phyloP scores from a whole-genome alignment of 2,888 invertebrate genomes.

The Leuctra nigra region DNA sequence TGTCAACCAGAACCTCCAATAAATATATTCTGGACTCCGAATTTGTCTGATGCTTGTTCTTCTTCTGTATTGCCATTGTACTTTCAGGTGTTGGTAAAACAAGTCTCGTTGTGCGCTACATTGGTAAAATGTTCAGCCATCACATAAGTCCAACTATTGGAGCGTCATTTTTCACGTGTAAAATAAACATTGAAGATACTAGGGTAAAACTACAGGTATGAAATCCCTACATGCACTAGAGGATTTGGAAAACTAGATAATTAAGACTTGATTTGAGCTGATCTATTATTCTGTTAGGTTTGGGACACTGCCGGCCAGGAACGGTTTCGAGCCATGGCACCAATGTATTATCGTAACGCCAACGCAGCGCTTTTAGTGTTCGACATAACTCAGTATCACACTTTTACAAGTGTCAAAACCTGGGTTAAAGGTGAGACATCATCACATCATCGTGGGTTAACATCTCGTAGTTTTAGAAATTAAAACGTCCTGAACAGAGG shows the following conservation, averaged over 20 bases:
- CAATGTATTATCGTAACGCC: constrained; percentile 90
- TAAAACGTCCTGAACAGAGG: no score
- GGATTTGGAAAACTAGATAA: neutral
- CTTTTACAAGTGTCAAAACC: constrained; percentile 72
- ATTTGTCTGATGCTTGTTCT: constrained; percentile 17
- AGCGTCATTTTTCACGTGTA: constrained; percentile 84
- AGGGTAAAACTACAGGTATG: constrained; percentile 70
- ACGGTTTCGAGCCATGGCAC: constrained; percentile 84
- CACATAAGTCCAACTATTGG: constrained; percentile 80
- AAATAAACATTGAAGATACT: constrained; percentile 62
- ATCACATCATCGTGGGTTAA: no score
- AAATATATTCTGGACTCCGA: neutral
- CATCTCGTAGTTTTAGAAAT: no score
- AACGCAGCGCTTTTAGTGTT: constrained; percentile 84
- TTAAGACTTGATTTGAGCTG: neutral
- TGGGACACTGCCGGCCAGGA: constrained; percentile 91
- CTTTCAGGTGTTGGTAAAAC: constrained; percentile 85
- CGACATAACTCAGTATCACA: constrained; percentile 69
- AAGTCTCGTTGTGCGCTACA: constrained; percentile 72
- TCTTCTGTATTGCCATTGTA: constrained; percentile 19
- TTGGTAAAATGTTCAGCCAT: constrained; percentile 67
- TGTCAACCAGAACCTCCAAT: neutral
- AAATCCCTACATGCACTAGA: neutral
- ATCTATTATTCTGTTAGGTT: constrained; percentile 48
- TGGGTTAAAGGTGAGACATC: constrained; percentile 70